Evolutionary conservation across 2,113 vertebrate genomes (phyloP).

Genomic region (Dromas ardeola): DNA sequence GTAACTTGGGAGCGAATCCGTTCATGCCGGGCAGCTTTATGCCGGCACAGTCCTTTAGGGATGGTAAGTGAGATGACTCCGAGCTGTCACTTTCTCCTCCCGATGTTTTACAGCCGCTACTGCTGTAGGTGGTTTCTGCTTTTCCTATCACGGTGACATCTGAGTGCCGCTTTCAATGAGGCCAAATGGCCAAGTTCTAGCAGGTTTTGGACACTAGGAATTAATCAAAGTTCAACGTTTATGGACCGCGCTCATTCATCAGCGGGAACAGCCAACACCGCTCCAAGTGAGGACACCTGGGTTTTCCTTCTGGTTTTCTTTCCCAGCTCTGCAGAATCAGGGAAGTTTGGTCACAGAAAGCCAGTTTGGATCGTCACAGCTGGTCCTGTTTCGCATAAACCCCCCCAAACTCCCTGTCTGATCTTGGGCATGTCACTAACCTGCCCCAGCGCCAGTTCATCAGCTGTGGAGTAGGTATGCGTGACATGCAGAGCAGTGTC

Average conservation of each 20-base stretch:
- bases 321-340: not conserved
- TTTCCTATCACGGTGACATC: conserved; percentile 22
- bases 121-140: conserved; percentile 36
- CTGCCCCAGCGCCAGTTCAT: not conserved
- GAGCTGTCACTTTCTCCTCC: conserved; percentile 20
- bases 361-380: not conserved
- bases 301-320: not conserved
- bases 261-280: not conserved
- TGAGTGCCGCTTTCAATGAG: not conserved
- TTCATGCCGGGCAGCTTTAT: not conserved
- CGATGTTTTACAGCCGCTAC: conserved; percentile 33
- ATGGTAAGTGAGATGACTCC: not conserved
- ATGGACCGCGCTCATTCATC: not conserved
- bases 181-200: conserved; percentile 65
- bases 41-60: not conserved
- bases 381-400: conserved; percentile 19
- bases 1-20: not conserved
- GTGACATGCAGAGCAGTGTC: not conserved
- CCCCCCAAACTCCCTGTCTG: not conserved
- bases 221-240: conserved; percentile 59
- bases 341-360: not conserved
- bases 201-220: conserved; percentile 29
- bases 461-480: not conserved
- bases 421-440: not conserved
- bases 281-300: not conserved